Conservation (phyloP, 2,888 invertebrate genomes). For the Tipula unca region DNA sequence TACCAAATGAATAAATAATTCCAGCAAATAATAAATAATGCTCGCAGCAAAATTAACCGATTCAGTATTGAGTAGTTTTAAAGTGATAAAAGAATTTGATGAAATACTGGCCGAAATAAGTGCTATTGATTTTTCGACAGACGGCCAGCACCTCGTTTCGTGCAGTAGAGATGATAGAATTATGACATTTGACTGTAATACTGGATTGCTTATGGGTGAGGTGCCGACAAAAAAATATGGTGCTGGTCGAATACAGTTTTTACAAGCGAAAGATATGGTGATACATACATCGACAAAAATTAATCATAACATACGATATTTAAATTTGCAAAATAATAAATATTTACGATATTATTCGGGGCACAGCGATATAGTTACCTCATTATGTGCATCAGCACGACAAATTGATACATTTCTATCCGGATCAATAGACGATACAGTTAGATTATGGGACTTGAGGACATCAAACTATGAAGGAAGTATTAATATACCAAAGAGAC, state of each 20-base stretch:
- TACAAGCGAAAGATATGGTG: constrained; percentile 94
- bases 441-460: constrained; percentile 93
- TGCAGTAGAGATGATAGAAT: constrained; percentile 99
- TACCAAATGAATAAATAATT: background rate
- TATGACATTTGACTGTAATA: constrained; percentile 97
- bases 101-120: constrained; percentile 98
- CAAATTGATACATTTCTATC: constrained; percentile 94
- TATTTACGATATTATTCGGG: constrained; percentile 98
- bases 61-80: constrained; percentile 89
- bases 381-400: constrained; percentile 93
- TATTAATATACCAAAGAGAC: constrained; percentile 92
- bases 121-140: constrained; percentile 93
- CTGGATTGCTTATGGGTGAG: constrained; percentile 91
- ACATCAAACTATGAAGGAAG: constrained; percentile 97
- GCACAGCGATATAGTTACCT: constrained; percentile 94
- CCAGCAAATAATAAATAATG: background rate
- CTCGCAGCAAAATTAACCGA: constrained; percentile 71
- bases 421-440: constrained; percentile 91
- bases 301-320: constrained; percentile 95
- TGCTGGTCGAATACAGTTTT: constrained; percentile 96
- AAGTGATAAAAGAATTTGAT: constrained; percentile 94
- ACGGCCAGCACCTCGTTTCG: constrained; percentile 91
- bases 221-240: constrained; percentile 99
- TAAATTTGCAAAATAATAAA: constrained; percentile 98
- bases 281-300: constrained; percentile 99